phyloP scores from a whole-genome alignment of 2,113 vertebrate genomes.

The Bagarius yarrelli region DNA sequence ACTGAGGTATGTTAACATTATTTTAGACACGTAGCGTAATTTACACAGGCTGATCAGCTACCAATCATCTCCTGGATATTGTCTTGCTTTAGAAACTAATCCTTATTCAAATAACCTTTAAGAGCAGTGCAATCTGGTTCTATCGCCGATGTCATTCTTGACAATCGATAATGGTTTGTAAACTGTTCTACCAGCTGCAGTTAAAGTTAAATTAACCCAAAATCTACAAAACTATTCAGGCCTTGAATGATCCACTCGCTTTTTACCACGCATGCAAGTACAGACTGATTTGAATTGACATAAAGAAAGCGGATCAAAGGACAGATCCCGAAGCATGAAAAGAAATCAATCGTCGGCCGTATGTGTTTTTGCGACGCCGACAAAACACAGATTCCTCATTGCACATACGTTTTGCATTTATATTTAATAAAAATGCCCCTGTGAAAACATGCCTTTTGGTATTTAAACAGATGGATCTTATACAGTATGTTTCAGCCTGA shows the following conservation, averaged over 20 bases:
- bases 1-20: background rate
- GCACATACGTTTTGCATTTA: constrained; percentile 34
- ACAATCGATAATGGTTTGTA: background rate
- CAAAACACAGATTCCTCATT: constrained; percentile 19
- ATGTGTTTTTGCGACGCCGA: background rate
- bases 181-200: background rate
- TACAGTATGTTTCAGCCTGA: constrained; percentile 8
- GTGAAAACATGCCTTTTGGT: constrained; percentile 4
- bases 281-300: constrained; percentile 16
- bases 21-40: background rate
- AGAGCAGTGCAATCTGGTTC: background rate
- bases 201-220: background rate
- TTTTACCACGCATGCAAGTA: background rate
- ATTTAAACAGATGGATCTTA: constrained; percentile 28
- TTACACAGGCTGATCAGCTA: background rate
- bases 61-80: background rate
- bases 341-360: constrained; percentile 5
- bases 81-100: background rate
- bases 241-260: background rate
- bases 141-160: background rate
- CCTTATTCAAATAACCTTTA: background rate
- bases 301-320: constrained; percentile 1
- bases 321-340: background rate
- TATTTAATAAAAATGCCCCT: constrained; percentile 28
- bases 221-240: background rate